These are phyloP conservation scores for Callipepla squamata DNA, from an alignment of 2,113 vertebrate species.

Conservation along the genomic window DNA sequence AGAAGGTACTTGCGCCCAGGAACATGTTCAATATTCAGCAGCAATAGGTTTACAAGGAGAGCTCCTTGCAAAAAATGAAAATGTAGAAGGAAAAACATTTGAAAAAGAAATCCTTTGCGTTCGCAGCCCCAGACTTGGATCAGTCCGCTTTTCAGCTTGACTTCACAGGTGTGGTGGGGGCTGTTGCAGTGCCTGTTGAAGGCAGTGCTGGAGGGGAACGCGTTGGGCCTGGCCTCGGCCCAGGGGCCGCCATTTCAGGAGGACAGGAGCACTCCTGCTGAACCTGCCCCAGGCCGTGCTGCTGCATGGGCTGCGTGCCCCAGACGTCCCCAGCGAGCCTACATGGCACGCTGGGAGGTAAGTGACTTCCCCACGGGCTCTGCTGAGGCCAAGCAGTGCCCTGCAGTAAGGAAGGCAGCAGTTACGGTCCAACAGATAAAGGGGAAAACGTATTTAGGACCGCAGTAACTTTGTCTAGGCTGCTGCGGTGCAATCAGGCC, in stretches of 20 bases:
- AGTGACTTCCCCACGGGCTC: accelerated
- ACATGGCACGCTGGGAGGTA: background rate
- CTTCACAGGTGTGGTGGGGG: background rate
- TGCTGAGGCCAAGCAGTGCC: background rate
- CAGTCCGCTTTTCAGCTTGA: background rate
- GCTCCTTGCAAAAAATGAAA: conserved; percentile 40
- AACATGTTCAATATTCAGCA: conserved; percentile 58
- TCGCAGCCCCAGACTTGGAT: background rate
- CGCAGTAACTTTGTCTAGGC: background rate
- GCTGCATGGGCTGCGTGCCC: background rate
- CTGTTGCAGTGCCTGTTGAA: background rate
- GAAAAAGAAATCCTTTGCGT: conserved; percentile 5
- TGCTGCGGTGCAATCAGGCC: background rate
- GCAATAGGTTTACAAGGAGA: background rate
- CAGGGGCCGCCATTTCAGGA: background rate
- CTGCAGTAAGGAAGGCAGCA: background rate
- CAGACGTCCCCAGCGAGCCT: background rate
- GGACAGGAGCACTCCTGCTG: background rate
- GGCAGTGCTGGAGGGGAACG: background rate
- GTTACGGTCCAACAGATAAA: background rate
- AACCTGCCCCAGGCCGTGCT: background rate
- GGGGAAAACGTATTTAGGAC: background rate
- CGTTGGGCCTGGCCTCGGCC: background rate
- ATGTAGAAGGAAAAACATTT: conserved; percentile 37
- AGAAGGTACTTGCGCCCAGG: conserved; percentile 56